Evolutionary conservation across 1,140 invertebrate species (phyloP).

Genomic region (Drosophila ercepeae): DNA sequence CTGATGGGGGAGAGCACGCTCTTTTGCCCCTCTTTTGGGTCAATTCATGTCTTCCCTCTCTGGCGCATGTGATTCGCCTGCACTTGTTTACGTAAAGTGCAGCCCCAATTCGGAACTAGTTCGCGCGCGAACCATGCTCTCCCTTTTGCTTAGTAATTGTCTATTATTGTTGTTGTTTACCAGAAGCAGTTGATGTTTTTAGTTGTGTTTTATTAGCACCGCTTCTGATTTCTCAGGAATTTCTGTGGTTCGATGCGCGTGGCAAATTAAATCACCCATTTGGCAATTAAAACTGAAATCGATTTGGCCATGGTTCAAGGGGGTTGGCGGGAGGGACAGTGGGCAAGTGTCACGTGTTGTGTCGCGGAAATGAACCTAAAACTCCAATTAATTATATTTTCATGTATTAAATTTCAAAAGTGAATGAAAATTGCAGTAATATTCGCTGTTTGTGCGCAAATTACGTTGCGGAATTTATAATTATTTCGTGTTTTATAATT

Average conservation of each 20-base stretch:
- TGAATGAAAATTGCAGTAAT: not conserved
- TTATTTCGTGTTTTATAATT: too few species aligned
- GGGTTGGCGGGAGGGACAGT: not conserved
- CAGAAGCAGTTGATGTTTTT: conserved; percentile 11
- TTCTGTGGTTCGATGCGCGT: conserved; percentile 18
- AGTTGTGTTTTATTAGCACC: conserved; percentile 7
- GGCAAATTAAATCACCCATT: conserved; percentile 30
- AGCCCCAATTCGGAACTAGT: conserved; percentile 30
- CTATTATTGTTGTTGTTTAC: conserved; percentile 30
- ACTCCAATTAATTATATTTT: not conserved
- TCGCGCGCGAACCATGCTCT: not conserved
- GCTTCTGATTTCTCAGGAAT: conserved; percentile 16
- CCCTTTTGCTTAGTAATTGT: not conserved
- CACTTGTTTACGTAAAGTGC: conserved; percentile 37
- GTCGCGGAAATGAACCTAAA: not conserved
- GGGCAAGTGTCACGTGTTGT: conserved; percentile 30
- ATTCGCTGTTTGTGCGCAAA: not conserved
- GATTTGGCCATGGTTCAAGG: conserved; percentile 18
- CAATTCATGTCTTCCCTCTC: conserved; percentile 1
- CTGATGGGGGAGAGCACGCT: conserved; percentile 14
- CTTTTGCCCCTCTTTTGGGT: conserved; percentile 1
- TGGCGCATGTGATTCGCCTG: conserved; percentile 15
- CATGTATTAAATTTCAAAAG: not conserved
- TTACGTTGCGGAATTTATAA: too few species aligned
- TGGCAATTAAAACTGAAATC: conserved; percentile 51